Conservation (phyloP, 2,113 vertebrate species). For the Callionymus lyra region DNA sequence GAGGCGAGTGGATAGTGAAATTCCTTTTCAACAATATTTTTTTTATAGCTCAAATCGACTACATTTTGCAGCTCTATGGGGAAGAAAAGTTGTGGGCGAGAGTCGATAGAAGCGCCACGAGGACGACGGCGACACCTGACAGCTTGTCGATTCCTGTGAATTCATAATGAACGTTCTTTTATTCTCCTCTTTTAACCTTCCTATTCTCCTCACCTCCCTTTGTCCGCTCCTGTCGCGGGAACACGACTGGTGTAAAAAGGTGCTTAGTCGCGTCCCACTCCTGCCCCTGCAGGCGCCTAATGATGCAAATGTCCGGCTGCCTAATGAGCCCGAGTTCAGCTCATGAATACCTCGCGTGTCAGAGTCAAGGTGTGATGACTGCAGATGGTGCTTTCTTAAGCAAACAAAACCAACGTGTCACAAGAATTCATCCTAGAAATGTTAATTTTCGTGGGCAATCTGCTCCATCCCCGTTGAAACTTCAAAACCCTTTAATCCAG, state of each 20-base stretch:
- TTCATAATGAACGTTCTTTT: slow-evolving; percentile 58
- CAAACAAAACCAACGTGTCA: background rate
- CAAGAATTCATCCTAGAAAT: slow-evolving; percentile 28
- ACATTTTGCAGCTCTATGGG: background rate
- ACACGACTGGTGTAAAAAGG: slow-evolving; percentile 45
- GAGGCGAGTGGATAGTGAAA: too few relatives aligned
- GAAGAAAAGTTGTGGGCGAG: slow-evolving; percentile 19
- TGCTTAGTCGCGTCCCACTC: slow-evolving; percentile 35
- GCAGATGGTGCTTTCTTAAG: slow-evolving; percentile 57
- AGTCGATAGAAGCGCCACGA: slow-evolving; percentile 11
- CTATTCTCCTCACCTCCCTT: slow-evolving; percentile 27
- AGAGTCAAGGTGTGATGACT: slow-evolving; percentile 47
- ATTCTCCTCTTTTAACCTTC: slow-evolving; percentile 53
- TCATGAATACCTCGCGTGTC: slow-evolving; percentile 59
- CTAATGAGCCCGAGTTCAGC: slow-evolving; percentile 55
- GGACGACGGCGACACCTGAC: slow-evolving; percentile 28
- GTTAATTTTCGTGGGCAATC: slow-evolving; percentile 28
- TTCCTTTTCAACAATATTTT: too few relatives aligned
- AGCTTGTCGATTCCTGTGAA: slow-evolving; percentile 62
- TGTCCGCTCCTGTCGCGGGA: slow-evolving; percentile 38
- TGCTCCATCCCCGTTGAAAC: slow-evolving; percentile 1
- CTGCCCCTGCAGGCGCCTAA: slow-evolving; percentile 51
- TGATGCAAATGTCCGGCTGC: slow-evolving; percentile 55
- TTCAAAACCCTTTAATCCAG: background rate
- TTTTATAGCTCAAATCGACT: too few relatives aligned